These are phyloP conservation scores for Diorhabda carinulata DNA, from an alignment of 1,140 invertebrate genomes.

Conservation along the genomic window DNA sequence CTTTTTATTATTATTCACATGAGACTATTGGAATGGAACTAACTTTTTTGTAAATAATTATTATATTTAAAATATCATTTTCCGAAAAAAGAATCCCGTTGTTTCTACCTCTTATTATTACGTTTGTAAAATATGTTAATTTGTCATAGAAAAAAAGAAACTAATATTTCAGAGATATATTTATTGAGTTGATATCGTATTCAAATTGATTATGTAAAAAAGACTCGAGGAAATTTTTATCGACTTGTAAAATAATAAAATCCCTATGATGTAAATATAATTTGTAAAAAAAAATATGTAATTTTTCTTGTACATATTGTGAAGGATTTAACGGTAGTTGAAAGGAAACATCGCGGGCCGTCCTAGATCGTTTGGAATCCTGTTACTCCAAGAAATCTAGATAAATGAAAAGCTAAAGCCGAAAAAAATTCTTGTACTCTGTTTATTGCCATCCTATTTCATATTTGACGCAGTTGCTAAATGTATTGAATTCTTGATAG, in stretches of 20 bases:
- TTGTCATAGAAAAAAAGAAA: background rate
- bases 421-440: no score
- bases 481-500: no score
- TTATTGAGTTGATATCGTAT: conserved; percentile 6
- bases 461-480: no score
- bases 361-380: background rate
- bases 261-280: conserved; percentile 34
- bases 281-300: conserved; percentile 31
- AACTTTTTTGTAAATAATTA: background rate
- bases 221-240: conserved; percentile 8
- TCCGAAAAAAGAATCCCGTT: background rate
- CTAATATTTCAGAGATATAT: conserved; percentile 11
- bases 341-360: conserved; percentile 11
- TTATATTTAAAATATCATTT: background rate
- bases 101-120: background rate
- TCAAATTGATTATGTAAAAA: conserved; percentile 14
- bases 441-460: no score
- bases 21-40: background rate
- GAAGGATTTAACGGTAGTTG: background rate
- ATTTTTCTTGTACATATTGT: conserved; percentile 19
- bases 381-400: background rate
- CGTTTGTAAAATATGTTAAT: conserved; percentile 13
- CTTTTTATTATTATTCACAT: background rate
- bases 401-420: background rate
- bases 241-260: conserved; percentile 28